phyloP scores from a whole-genome alignment of 2,113 vertebrate genomes.

The Gallinago undulata region DNA sequence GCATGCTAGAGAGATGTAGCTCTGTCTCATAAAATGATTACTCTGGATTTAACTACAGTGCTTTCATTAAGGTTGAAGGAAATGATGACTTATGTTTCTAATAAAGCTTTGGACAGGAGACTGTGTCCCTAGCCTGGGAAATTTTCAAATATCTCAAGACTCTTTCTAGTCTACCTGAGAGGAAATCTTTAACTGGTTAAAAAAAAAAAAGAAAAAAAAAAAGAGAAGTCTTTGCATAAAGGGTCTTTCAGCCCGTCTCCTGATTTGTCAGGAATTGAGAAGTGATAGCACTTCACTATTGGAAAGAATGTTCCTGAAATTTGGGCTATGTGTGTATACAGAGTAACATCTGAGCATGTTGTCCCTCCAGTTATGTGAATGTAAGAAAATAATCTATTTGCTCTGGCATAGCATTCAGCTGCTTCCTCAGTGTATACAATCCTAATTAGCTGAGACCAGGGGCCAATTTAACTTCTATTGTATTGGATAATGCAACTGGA shows the following conservation, averaged over 20 bases:
- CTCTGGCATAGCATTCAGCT: not conserved
- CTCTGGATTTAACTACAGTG: not conserved
- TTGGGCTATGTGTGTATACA: not conserved
- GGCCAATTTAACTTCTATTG: not conserved
- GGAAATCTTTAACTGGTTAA: not conserved
- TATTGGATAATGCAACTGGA: not conserved
- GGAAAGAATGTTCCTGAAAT: not conserved
- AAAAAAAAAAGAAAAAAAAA: not conserved
- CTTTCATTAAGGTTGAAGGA: slow-evolving; percentile 22
- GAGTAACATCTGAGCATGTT: not conserved
- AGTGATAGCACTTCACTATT: not conserved
- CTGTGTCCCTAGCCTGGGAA: not conserved
- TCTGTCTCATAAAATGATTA: slow-evolving; percentile 30
- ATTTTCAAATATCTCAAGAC: not conserved
- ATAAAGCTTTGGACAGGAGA: not conserved
- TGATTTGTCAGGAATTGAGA: not conserved
- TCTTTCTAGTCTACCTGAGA: not conserved
- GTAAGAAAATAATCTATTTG: not conserved
- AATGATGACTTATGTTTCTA: slow-evolving; percentile 16
- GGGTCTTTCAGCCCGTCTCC: not conserved
- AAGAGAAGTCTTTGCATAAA: not conserved
- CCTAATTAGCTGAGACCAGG: not conserved
- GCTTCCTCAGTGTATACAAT: not conserved
- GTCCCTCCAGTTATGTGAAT: not conserved
- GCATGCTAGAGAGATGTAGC: not conserved